phyloP scores from a whole-genome alignment of 1,140 invertebrate species.

The Drosophila bifasciata region DNA sequence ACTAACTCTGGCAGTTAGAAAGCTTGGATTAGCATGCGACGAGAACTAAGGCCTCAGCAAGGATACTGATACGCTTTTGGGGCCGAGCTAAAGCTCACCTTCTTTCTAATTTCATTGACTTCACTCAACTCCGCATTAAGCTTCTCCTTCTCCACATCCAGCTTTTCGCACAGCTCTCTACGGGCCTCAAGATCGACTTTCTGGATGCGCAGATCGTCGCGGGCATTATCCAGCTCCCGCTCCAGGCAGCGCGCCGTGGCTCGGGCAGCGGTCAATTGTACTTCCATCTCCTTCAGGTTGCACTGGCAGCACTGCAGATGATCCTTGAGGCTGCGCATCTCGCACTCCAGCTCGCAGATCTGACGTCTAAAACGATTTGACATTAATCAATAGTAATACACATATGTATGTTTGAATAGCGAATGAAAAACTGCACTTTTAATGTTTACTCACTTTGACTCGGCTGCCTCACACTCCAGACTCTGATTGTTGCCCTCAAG shows the following conservation, averaged over 20 bases:
- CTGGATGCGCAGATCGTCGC: constrained; percentile 53
- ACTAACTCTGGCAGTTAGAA: not conserved
- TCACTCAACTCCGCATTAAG: constrained; percentile 77
- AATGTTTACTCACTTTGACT: constrained; percentile 81
- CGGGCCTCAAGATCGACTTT: constrained; percentile 74
- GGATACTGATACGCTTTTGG: constrained; percentile 20
- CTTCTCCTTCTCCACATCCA: constrained; percentile 74
- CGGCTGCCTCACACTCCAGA: constrained; percentile 87
- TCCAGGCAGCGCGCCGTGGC: constrained; percentile 51
- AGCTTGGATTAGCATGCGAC: constrained; percentile 4
- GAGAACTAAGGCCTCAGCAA: constrained; percentile 11
- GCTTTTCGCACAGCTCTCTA: constrained; percentile 77
- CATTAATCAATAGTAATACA: not conserved
- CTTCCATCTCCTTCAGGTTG: constrained; percentile 57
- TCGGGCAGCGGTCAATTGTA: constrained; percentile 44
- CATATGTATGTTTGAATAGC: too few species aligned
- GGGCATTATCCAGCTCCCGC: constrained; percentile 53
- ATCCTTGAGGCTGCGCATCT: constrained; percentile 59
- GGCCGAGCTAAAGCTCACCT: constrained; percentile 57
- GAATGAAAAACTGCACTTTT: not conserved
- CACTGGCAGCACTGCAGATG: constrained; percentile 54
- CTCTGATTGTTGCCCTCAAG: constrained; percentile 88
- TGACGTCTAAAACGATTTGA: constrained; percentile 49
- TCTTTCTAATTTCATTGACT: constrained; percentile 60
- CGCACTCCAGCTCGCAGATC: constrained; percentile 70